Base-by-base conservation (phyloP, 2,888 invertebrate genomes). In the Drosophila prostipennis region DNA sequence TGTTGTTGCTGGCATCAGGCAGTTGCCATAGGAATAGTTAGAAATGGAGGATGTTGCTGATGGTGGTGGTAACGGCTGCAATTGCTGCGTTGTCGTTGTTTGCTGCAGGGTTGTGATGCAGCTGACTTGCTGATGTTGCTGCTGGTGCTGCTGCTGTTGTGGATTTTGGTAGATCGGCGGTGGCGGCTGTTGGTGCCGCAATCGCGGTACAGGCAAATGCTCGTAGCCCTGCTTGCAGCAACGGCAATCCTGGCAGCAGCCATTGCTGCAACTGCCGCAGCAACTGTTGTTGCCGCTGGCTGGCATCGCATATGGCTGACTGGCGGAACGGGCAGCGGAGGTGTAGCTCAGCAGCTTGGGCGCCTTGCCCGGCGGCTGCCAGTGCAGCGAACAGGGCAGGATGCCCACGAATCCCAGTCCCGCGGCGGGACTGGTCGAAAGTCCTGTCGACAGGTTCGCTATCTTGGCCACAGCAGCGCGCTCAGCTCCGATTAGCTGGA, bases 341-440 rank as follows among this genome's bases (percentile, higher is more conserved):
- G 51, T 75, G 52, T 60, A 83, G 65, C 36, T 86, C 63, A 74
- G 72, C 63, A 88, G 58, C 67, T 90, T 90, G 34, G 90, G 82
- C 53, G 90, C 89, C 78, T 91, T 91, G 29, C 90, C 75, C 3
- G 52, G 53, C 46, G 63, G 39, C 79, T 80, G 91, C 80, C 91
- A 91, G 76, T 90, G 91, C 65, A 91, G 71, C 19, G 91, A 84
- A 74, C 91, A 91, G 37, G 92, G 91, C 80, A 91, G 71, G 64
- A 90, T 78, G 76, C 90, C 91, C 78, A 91, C 87, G 42, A 90
- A 87, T 87, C 91, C 88, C 76, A 91, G 89, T 81, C 91, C 91
- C 87, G 83, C 80, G 72, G 89, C 77, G 61, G 91, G 88, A 89
- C 89, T 88, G 87, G 89, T 87, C 76, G 72, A 1, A 19, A 52